Evolutionary conservation across 2,888 invertebrate species (phyloP).

Genomic region (Cheilosia urbana): DNA sequence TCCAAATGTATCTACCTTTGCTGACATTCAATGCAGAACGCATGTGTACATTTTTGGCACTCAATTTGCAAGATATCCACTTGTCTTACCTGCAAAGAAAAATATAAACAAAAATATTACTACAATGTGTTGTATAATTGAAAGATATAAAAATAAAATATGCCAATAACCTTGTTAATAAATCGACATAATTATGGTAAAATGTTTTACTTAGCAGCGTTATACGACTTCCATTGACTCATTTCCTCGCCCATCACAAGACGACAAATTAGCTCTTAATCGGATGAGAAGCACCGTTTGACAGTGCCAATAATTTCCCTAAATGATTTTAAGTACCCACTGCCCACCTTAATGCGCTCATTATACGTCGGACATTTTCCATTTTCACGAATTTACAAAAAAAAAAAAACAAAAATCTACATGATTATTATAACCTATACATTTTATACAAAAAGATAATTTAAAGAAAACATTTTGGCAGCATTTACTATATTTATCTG

Average conservation of each 20-base stretch:
- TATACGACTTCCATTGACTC: conserved; percentile 6
- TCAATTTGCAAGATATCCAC: not conserved
- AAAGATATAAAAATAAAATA: conserved; percentile 3
- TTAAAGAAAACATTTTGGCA: conserved; percentile 46
- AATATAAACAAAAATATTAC: not conserved
- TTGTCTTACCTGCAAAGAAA: conserved; percentile 62
- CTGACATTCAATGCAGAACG: not conserved
- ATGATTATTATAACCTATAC: not conserved
- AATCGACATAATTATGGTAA: conserved; percentile 14
- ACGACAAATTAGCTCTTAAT: conserved; percentile 49
- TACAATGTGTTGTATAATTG: not conserved
- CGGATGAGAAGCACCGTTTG: conserved; percentile 34
- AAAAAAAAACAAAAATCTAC: conserved; percentile 5
- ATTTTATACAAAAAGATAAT: conserved; percentile 29
- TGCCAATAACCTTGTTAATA: not conserved
- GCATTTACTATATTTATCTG: not conserved
- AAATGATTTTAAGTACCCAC: conserved; percentile 60
- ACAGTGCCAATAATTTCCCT: conserved; percentile 60
- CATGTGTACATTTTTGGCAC: not conserved
- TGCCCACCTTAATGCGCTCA: conserved; percentile 30
- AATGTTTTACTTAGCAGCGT: conserved; percentile 28
- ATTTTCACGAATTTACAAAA: not conserved
- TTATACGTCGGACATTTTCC: conserved; percentile 15
- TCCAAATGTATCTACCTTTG: conserved; percentile 21
- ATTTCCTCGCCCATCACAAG: conserved; percentile 17